These are phyloP conservation scores for Rhinolophus sinicus DNA, from an alignment of 2,113 vertebrate species.

Conservation along the genomic window DNA sequence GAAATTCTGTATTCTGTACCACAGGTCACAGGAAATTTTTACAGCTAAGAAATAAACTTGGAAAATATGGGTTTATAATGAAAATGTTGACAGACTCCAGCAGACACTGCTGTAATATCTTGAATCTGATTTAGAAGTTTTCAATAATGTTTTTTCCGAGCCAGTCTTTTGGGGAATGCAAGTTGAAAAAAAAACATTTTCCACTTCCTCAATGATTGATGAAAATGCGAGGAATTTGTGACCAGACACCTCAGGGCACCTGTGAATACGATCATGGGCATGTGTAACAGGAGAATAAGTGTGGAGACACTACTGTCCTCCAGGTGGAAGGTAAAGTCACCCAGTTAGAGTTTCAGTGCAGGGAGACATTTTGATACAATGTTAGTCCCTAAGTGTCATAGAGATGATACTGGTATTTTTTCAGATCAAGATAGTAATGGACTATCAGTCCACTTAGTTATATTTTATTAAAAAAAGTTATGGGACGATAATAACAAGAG, in stretches of 20 bases:
- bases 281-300: background rate
- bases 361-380: background rate
- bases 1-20: slow-evolving; percentile 81
- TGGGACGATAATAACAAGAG: background rate
- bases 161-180: slow-evolving; percentile 64
- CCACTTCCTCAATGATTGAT: slow-evolving; percentile 56
- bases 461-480: background rate
- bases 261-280: slow-evolving; percentile 22
- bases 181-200: slow-evolving; percentile 52
- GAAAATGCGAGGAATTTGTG: slow-evolving; percentile 43
- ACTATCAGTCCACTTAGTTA: background rate
- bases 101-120: slow-evolving; percentile 81
- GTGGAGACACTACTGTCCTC: background rate
- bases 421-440: background rate
- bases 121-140: slow-evolving; percentile 86
- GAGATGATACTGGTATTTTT: background rate
- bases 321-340: background rate
- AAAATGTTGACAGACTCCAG: slow-evolving; percentile 84
- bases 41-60: slow-evolving; percentile 81
- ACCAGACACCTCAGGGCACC: background rate
- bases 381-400: fast-evolving
- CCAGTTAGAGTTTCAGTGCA: background rate
- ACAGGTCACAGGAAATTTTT: slow-evolving; percentile 75
- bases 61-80: slow-evolving; percentile 84
- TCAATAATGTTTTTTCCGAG: slow-evolving; percentile 84